Evolutionary conservation across 2,797 vertebrate species (phyloP).

Genomic region (Paramormyrops hopkinsi): DNA sequence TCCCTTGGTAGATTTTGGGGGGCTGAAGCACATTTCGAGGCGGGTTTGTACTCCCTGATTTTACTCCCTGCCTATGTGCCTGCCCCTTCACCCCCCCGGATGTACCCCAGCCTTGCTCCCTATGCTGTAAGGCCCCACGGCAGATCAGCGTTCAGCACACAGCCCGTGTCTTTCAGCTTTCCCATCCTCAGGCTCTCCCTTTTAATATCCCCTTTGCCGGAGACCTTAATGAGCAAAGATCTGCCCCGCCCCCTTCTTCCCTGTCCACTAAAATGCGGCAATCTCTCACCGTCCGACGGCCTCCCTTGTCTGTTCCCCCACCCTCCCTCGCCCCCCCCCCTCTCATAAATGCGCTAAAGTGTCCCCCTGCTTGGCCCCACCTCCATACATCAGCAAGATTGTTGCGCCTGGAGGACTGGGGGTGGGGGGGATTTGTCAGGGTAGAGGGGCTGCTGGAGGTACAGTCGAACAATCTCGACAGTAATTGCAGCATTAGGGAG

Average conservation of each 20-base stretch:
- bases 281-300: constrained; percentile 61
- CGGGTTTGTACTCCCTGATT: background rate
- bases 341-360: constrained; percentile 33
- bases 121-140: background rate
- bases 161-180: background rate
- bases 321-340: constrained; percentile 9
- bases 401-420: background rate
- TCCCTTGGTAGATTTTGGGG: background rate
- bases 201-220: background rate
- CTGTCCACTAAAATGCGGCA: constrained; percentile 64
- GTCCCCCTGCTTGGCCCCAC: constrained; percentile 24
- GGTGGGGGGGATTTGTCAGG: background rate
- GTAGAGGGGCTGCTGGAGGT: background rate
- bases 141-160: background rate
- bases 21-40: background rate
- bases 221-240: background rate
- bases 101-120: background rate
- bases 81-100: background rate
- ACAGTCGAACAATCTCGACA: too few species aligned
- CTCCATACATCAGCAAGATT: background rate
- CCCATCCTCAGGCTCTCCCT: background rate
- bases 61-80: background rate
- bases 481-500: constrained; percentile 48
- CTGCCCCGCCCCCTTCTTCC: background rate
- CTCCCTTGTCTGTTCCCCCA: constrained; percentile 23